Evolutionary conservation across 2,888 invertebrate species (phyloP), one percentile per base, ranked within the genome.

Genomic region (Nemapogon koenigi): DNA sequence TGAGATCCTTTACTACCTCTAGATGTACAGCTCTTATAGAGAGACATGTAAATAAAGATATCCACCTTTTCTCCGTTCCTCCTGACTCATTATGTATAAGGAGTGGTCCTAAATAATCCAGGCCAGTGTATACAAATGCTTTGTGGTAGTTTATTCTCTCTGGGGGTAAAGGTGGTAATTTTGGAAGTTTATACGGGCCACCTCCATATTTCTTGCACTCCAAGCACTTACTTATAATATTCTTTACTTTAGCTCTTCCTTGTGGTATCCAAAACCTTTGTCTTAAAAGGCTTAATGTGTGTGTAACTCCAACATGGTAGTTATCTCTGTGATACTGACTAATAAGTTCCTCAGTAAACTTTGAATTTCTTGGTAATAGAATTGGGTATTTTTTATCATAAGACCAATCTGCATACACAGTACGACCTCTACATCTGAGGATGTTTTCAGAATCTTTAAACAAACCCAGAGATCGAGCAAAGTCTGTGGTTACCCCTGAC

Each of bases 161-260:
- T 10, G 6, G n/a, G 7, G 45, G 42, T 29, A 49, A 39, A 1
- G 35, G 29, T 3, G 48, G 41, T 2, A 30, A 25, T 1, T 16
- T n/a, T 14, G 46, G 48, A 16, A 40, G 3, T 36, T 19, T 33
- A 31, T 22, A 38, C 2, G 42, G 40, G n/a, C 41, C 45, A 30
- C 44, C 40, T 10, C 37, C 30, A 40, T 47, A 18, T 27, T 39
- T 43, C 10, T 15, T n/a, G 38, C 42, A 45, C 13, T 28, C 14
- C 7, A 0, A 2, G 10, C 43, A 45, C 14, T 35, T 40, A 4
- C 16, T 39, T 2, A 45, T 4, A 3, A 45, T 25, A 16, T 31
- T 38, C 14, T 40, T 16, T 4, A 40, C 39, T 11, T 36, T 10
- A 6, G 26, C 1, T 13, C 31, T 13, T 3, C 36, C 36, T 10